Evolutionary conservation across 2,888 invertebrate genomes (phyloP), one percentile per base, ranked within the genome.

Genomic region (Ennomos erosarius): DNA sequence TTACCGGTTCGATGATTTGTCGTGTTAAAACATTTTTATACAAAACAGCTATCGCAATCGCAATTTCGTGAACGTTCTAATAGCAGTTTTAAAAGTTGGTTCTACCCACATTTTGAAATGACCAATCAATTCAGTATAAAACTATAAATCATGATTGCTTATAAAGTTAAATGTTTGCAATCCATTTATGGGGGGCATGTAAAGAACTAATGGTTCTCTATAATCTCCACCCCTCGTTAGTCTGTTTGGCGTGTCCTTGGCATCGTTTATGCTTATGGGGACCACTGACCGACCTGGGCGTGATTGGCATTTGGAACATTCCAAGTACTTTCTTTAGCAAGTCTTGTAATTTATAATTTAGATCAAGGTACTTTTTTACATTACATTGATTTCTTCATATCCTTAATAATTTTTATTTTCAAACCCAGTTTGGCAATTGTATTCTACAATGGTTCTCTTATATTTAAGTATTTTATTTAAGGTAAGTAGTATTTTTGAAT

Each of bases 191-290:
- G 42, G 38, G 42, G 46, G 16, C 38, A 34, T 55, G 58, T 60
- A 46, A 51, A 55, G 44, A 51, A 37, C 55, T 59, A 62, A 63
- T 64, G 59, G 59, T 59, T 26, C 26, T 26, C 26, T 26, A 26
- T 26, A 3, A 16, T 69, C 50, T 69, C 62, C 63, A 66, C 67
- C 67, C 68, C 65, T 49, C 56, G 61, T 53, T 51, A 57, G 54
- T 40, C 44, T 54, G 49, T 52, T 44, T 38, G 56, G 56, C 56
- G 12, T 38, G 67, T 46, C 76, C 76, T 77, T 78, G 76, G 65
- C 68, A 67, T 58, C 64, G 43, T 69, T 72, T 64, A 36, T 64
- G 43, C 68, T 72, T 64, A 36, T 26, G 43, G 55, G 54, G 59
- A 55, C 55, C 60, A 63, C 64, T 51, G 64, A 61, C 57, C 43